Conservation (phyloP, 2,113 vertebrate genomes). For the Apteryx mantelli region DNA sequence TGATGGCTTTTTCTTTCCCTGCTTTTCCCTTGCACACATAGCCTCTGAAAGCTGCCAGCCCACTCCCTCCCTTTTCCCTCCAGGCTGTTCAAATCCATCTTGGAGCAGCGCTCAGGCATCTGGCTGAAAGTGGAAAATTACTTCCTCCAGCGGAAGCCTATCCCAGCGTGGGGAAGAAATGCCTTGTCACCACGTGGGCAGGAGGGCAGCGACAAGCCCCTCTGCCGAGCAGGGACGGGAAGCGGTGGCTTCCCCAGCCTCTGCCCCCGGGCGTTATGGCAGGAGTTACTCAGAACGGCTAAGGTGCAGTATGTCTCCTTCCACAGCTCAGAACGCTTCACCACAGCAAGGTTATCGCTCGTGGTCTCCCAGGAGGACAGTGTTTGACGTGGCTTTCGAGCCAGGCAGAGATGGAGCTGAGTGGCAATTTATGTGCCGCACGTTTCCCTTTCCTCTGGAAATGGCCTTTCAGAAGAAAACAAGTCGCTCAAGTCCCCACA, state of each 20-base stretch:
- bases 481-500: background rate
- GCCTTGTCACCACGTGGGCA: background rate
- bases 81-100: background rate
- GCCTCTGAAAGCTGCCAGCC: background rate
- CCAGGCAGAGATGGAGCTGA: background rate
- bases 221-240: background rate
- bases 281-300: background rate
- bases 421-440: background rate
- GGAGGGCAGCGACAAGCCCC: background rate
- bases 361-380: background rate
- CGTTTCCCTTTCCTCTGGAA: background rate
- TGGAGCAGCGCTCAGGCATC: background rate
- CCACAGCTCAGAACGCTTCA: background rate
- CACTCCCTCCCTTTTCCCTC: background rate
- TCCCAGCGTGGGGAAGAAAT: rapidly evolving
- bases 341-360: background rate
- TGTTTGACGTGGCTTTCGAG: background rate
- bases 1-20: background rate
- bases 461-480: background rate
- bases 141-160: background rate
- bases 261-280: background rate
- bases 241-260: background rate
- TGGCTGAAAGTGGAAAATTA: background rate
- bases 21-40: background rate
- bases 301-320: background rate